Evolutionary conservation across 2,888 invertebrate genomes (phyloP).

Genomic region (Agriopis marginaria): DNA sequence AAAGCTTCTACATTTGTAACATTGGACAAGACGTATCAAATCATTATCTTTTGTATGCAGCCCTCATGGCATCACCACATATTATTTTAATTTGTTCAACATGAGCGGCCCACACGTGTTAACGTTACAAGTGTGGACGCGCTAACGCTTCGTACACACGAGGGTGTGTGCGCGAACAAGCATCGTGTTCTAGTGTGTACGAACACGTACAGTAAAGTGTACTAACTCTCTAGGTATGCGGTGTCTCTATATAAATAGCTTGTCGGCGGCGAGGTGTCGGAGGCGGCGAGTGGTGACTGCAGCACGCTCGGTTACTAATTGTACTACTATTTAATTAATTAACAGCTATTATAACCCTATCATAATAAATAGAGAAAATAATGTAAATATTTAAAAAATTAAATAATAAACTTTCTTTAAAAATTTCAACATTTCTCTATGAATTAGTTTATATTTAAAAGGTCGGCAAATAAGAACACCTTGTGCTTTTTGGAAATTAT

Average conservation of each 20-base stretch:
- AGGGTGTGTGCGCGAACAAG: not conserved
- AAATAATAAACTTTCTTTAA: slow-evolving; percentile 59
- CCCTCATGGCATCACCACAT: not conserved
- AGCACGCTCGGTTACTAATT: slow-evolving; percentile 57
- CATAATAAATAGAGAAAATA: slow-evolving; percentile 45
- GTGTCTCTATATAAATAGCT: slow-evolving; percentile 34
- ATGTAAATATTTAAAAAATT: slow-evolving; percentile 54
- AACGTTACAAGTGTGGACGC: not conserved
- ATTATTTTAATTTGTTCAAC: not conserved
- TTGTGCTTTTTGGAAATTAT: slow-evolving; percentile 47
- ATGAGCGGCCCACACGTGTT: too few relatives aligned
- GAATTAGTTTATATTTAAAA: slow-evolving; percentile 35
- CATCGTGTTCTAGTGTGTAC: slow-evolving; percentile 1
- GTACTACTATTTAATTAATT: slow-evolving; percentile 63
- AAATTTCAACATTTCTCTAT: slow-evolving; percentile 44
- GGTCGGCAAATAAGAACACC: slow-evolving; percentile 47
- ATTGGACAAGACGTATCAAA: not conserved
- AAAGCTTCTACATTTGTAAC: slow-evolving; percentile 2
- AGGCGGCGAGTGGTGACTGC: slow-evolving; percentile 46
- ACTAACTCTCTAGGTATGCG: slow-evolving; percentile 4
- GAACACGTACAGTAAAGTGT: not conserved
- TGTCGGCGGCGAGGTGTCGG: not conserved
- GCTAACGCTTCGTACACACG: not conserved
- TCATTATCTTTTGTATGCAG: not conserved
- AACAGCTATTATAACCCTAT: slow-evolving; percentile 56